A percentile compares a stretch with the other conserved stretches of the same genome.
These are phyloP conservation scores for Eremobia ochroleuca DNA, from an alignment of 2,888 invertebrate species.

Conservation along the genomic window DNA sequence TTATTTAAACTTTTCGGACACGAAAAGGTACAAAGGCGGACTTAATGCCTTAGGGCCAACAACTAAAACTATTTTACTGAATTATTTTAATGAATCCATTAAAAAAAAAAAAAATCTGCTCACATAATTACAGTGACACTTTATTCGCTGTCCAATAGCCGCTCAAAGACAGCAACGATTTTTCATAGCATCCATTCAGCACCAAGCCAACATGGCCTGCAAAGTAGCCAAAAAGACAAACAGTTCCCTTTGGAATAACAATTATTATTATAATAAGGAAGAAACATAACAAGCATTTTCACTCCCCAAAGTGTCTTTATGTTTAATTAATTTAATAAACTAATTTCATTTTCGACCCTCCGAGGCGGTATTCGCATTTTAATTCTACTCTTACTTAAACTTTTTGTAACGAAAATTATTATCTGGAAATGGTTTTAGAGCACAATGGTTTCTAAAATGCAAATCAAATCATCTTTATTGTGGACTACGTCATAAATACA, in stretches of 20 bases:
- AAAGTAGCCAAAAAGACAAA: slow-evolving; percentile 27
- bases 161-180: neutral
- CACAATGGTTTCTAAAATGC: neutral
- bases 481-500: too few species aligned
- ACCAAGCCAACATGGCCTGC: neutral
- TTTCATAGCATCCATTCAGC: slow-evolving; percentile 10
- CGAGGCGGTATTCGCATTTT: slow-evolving; percentile 45
- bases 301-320: slow-evolving; percentile 52
- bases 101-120: neutral
- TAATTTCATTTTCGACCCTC: slow-evolving; percentile 49
- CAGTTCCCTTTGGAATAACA: slow-evolving; percentile 23
- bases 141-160: neutral
- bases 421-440: neutral
- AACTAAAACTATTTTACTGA: neutral
- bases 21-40: too few species aligned
- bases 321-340: slow-evolving; percentile 57
- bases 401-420: slow-evolving; percentile 12
- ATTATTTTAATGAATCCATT: neutral
- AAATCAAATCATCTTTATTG: too few species aligned
- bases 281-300: slow-evolving; percentile 38
- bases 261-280: slow-evolving; percentile 45
- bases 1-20: too few species aligned
- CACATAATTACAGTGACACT: neutral
- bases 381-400: slow-evolving; percentile 38
- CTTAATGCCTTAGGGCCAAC: too few species aligned